Base-by-base conservation (phyloP, 2,113 vertebrate genomes). In the Callopanchax toddi region DNA sequence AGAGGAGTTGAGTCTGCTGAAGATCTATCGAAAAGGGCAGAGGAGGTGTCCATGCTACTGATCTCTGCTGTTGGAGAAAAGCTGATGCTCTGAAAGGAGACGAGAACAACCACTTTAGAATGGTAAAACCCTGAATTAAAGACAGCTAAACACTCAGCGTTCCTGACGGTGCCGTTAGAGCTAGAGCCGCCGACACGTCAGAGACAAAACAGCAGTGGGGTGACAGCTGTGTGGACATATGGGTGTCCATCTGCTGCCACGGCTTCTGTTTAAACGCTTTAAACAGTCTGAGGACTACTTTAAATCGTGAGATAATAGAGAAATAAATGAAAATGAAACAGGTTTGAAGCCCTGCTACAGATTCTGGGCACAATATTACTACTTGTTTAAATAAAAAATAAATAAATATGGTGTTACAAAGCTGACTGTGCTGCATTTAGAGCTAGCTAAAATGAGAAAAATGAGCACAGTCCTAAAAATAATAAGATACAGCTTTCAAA, bases 11-110 rank as follows among this genome's bases (percentile, higher is more conserved):
- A 86, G 52, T 93, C 92, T 34, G 92, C 83, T 17, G 94, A 89
- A 23, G 90, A 71, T 52, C 92, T 69, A 32, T 95, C 93, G 59
- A 91, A 94, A 58, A 93, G 89, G 1, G 91, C 76, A 20, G 92
- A 86, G 55, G 94, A 91, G 6, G 92, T 89, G 60, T 95, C 94
- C 81, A 93, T 86, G 72, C 91, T 90, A 82, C 90, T 92, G 32
- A 89, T 75, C 84, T 97, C 95, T 69, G 96, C 93, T 18, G 94
- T 94, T 36, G 95, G 94, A 57, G 96, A 96, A 67, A 96, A 91
- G 66, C 71, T 93, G 91, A 95, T 93, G 78, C 91, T 96, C 97
- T 98, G 89, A 78, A 86, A 87, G 67, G 67, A 91, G 61, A 78
- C 51, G 76, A 46, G 54, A 25, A 37, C n/a, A 72, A 37, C 69